Conservation (phyloP, 2,888 invertebrate species). For the Tetramorium bicarinatum region DNA sequence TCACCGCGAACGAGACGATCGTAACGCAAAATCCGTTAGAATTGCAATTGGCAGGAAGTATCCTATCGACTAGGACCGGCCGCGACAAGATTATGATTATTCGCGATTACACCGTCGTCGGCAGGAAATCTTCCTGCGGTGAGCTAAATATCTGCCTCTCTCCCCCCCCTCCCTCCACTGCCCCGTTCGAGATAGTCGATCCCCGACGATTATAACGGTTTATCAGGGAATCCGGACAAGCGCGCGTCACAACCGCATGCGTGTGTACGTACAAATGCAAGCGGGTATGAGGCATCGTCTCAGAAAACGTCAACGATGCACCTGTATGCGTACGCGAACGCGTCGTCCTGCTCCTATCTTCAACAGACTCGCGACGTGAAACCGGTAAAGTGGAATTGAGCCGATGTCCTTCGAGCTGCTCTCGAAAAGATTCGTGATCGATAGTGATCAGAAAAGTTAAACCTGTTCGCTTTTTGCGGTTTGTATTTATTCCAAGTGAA, state of each 20-base stretch:
- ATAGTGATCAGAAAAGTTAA: constrained; percentile 18
- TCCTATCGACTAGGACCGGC: not conserved
- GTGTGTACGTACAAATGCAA: not conserved
- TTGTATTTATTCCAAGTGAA: not conserved
- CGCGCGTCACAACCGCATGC: constrained; percentile 2
- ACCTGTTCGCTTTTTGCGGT: constrained; percentile 6
- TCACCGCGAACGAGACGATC: constrained; percentile 35
- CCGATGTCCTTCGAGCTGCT: constrained; percentile 9
- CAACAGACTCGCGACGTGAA: not conserved
- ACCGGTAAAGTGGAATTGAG: constrained; percentile 27
- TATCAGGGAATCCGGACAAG: constrained; percentile 50
- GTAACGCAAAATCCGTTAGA: constrained; percentile 64
- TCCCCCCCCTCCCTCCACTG: constrained; percentile 3
- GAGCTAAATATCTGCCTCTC: constrained; percentile 22
- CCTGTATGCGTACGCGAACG: not conserved
- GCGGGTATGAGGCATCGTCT: not conserved
- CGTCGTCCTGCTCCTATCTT: not conserved
- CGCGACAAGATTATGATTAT: constrained; percentile 47
- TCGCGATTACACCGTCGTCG: constrained; percentile 13
- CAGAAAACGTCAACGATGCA: not conserved
- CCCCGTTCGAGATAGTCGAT: constrained; percentile 35
- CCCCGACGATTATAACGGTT: constrained; percentile 54
- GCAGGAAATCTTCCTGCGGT: constrained; percentile 24
- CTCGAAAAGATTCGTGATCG: constrained; percentile 12
- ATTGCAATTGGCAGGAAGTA: constrained; percentile 66